These are phyloP conservation scores for Datnioides undecimradiatus DNA, from an alignment of 2,113 vertebrate genomes.

Conservation along the genomic window DNA sequence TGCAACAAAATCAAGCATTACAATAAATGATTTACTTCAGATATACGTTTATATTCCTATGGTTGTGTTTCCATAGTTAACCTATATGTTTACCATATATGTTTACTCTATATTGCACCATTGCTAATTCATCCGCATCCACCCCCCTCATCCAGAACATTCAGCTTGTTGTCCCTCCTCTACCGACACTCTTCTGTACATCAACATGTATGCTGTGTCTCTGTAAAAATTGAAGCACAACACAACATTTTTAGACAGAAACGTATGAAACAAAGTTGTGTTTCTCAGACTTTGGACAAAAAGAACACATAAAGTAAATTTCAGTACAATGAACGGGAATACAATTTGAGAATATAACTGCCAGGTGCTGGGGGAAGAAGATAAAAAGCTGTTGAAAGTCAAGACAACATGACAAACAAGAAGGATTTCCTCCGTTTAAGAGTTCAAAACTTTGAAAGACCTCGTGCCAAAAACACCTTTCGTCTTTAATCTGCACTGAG, in stretches of 20 bases:
- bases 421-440: conserved; percentile 53
- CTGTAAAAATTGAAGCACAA: conserved; percentile 12
- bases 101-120: not conserved
- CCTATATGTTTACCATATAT: no score
- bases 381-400: conserved; percentile 1
- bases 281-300: not conserved
- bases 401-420: conserved; percentile 25
- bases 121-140: not conserved
- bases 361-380: not conserved
- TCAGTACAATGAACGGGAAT: conserved; percentile 12
- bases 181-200: conserved; percentile 74
- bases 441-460: conserved; percentile 47
- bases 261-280: not conserved
- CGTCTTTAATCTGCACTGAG: conserved; percentile 47
- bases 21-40: not conserved
- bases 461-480: conserved; percentile 28
- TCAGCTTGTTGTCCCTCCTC: conserved; percentile 18
- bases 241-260: not conserved
- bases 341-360: conserved; percentile 14
- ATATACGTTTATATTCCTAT: not conserved
- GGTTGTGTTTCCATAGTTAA: not conserved
- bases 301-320: not conserved
- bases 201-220: conserved; percentile 79
- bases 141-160: conserved; percentile 37
- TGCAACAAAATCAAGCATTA: not conserved